Evolutionary conservation across 2,113 vertebrate species (phyloP).

Genomic region (Octodon degus): DNA sequence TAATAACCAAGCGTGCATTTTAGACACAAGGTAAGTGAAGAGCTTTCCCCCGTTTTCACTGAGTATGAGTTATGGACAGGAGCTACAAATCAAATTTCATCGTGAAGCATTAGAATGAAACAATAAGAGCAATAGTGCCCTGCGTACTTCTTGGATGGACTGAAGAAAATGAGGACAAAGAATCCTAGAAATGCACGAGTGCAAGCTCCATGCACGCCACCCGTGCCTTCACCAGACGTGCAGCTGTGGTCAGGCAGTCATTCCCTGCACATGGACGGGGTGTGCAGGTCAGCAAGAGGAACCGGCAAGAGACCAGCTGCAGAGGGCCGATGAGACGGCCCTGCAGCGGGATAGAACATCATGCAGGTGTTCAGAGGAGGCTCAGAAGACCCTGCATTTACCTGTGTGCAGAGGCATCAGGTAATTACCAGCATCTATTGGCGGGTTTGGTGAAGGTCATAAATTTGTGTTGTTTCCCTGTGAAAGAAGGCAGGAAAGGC

Average conservation of each 20-base stretch:
- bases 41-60: background rate
- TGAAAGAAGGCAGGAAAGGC: background rate
- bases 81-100: background rate
- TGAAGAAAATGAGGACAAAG: background rate
- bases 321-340: background rate
- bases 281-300: background rate
- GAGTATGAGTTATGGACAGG: no score
- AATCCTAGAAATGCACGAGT: background rate
- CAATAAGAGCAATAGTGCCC: background rate
- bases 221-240: background rate
- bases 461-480: background rate
- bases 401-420: background rate
- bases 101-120: background rate
- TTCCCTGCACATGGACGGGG: background rate
- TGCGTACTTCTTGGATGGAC: background rate
- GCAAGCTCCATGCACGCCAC: rapidly evolving
- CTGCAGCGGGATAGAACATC: rapidly evolving
- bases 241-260: background rate
- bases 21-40: background rate
- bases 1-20: background rate
- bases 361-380: background rate
- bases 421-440: background rate
- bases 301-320: background rate
- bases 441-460: background rate
- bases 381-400: rapidly evolving